Base-by-base conservation (phyloP, 2,888 invertebrate genomes). In the Pilophorus perplexus region DNA sequence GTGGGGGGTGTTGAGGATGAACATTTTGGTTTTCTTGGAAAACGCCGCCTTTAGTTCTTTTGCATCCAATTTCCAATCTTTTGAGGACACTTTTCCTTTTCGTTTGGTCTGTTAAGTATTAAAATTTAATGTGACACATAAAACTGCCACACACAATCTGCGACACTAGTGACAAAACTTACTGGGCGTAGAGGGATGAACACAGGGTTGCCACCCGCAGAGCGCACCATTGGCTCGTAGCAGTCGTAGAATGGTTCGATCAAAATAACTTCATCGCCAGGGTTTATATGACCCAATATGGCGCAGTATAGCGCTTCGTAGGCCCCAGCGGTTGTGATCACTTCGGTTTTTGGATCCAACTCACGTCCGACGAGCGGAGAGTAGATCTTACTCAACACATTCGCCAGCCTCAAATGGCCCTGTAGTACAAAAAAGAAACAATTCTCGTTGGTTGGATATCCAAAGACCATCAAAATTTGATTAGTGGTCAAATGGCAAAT, bases 161-260 rank as follows among this genome's bases (percentile, higher is more conserved):
- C n/a, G n/a, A n/a, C n/a, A n/a, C n/a, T n/a, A n/a, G n/a, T n/a
- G 22, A 20, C 75, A 77, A 80, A 79, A 75, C 78, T 81, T 62
- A 74, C 77, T 80, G 80, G 57, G 77, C 87, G 83, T 22, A 99
- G 80, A 0, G 97, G 87, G 71, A 98, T 90, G 76, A 90, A 97
- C 69, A 84, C 87, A 0, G 95, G 88, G n/a, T 84, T 80, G 0
- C 96, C 99, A 1, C 93, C 92, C 1, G 94, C 93, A 73, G 86
- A 85, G 72, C 81, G 83, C 12, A 96, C 89, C 90, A 98, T 95
- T 1, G 95, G 93, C 72, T 90, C 92, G 75, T 99, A 99, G 76
- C 97, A 98, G 78, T 99, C 99, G 76, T 95, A 99, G 79, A 88
- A 98, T 0, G 99, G 99, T 77, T 99, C 99, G 71, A 99, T 94